A percentile compares a stretch with the other conserved stretches of the same genome.
Evolutionary conservation across 53 echinoderm and acorn worm species (phyloP).

Genomic region (Echinometra lucunter): DNA sequence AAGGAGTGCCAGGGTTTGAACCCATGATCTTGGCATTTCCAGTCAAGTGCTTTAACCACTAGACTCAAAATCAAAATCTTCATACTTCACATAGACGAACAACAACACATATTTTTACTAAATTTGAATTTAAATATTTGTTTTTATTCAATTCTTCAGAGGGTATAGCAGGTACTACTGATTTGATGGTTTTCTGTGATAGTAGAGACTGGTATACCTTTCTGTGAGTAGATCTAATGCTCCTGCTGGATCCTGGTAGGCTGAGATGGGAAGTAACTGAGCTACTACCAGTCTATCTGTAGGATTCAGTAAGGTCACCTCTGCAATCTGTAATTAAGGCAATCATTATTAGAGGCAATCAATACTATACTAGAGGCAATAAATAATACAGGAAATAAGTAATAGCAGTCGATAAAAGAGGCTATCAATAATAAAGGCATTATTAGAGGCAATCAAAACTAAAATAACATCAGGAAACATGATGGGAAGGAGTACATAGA

Average conservation of each 20-base stretch:
- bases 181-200: neutral
- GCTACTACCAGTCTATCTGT: conserved; percentile 88
- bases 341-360: too few relatives aligned
- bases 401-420: too few relatives aligned
- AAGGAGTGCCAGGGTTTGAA: too few relatives aligned
- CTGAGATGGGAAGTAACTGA: conserved; percentile 93
- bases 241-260: conserved; percentile 89
- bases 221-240: conserved; percentile 92
- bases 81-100: too few relatives aligned
- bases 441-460: too few relatives aligned
- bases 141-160: neutral
- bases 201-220: conserved; percentile 74
- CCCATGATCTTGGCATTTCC: too few relatives aligned
- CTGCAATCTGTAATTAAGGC: conserved; percentile 71
- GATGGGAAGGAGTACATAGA: neutral
- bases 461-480: neutral
- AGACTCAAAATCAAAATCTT: too few relatives aligned
- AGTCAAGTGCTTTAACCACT: too few relatives aligned
- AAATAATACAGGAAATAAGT: neutral
- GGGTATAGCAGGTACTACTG: neutral
- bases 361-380: neutral
- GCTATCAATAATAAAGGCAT: conserved; percentile 63
- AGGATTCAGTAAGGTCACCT: conserved; percentile 87
- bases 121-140: too few relatives aligned
- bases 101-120: too few relatives aligned